Conservation (phyloP, 2,797 vertebrate species). For the Lacerta agilis region DNA sequence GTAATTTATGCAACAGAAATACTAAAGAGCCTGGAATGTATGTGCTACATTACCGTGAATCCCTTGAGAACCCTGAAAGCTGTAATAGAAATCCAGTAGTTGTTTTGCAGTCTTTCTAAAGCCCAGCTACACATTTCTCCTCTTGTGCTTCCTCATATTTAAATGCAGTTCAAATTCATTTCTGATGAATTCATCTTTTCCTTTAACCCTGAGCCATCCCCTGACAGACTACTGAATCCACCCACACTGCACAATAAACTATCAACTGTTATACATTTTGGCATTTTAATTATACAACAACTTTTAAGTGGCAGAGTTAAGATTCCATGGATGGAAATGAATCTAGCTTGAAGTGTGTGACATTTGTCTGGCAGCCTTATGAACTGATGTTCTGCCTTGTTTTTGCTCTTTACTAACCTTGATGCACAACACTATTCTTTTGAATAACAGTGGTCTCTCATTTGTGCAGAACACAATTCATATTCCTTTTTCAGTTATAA, state of each 20-base stretch:
- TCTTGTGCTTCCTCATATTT: background rate
- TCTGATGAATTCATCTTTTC: background rate
- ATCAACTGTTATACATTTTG: background rate
- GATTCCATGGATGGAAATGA: conserved; percentile 11
- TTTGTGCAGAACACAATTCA: background rate
- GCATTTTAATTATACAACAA: conserved; percentile 13
- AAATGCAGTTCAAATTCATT: background rate
- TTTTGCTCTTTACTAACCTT: background rate
- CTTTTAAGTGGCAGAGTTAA: conserved; percentile 9
- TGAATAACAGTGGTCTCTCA: background rate
- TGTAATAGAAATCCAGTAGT: background rate
- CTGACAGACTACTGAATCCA: background rate
- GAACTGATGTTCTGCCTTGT: background rate
- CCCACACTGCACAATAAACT: background rate
- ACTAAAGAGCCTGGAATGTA: background rate
- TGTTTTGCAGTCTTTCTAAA: background rate
- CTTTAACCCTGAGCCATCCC: background rate
- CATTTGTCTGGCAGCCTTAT: conserved; percentile 8
- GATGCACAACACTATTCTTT: background rate
- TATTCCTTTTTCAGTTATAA: background rate
- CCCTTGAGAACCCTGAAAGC: background rate
- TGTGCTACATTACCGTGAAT: background rate
- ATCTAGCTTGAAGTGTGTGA: conserved; percentile 8
- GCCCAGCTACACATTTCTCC: background rate
- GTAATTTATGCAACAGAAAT: background rate